Evolutionary conservation across 2,113 vertebrate species (phyloP).

Genomic region (Baryphthengus martii): DNA sequence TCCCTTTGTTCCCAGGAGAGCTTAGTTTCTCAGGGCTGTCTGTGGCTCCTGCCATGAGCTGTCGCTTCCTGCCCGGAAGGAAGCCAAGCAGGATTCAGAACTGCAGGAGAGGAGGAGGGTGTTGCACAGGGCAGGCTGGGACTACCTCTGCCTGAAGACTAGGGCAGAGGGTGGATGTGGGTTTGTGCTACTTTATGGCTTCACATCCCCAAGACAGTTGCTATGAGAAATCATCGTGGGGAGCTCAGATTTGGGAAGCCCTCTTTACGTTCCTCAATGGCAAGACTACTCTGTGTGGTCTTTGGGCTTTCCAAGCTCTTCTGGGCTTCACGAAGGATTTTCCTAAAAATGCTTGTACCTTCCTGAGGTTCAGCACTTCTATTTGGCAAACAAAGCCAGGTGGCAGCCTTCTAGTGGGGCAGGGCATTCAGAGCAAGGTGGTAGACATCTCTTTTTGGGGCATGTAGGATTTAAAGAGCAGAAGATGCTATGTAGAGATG

Average conservation of each 20-base stretch:
- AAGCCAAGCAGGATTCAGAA: neutral
- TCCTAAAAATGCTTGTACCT: neutral
- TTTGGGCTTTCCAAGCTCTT: neutral
- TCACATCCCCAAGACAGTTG: fast-evolving
- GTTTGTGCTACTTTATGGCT: neutral
- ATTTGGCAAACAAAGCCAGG: neutral
- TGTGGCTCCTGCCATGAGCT: neutral
- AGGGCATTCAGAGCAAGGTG: neutral
- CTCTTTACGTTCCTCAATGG: neutral
- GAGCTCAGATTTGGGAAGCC: neutral
- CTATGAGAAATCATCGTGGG: neutral
- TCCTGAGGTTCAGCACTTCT: neutral
- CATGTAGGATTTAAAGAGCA: neutral
- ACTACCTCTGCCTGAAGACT: neutral
- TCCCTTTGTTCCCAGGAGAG: neutral
- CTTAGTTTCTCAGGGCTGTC: neutral
- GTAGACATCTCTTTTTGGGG: neutral
- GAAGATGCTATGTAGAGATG: neutral
- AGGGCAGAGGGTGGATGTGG: neutral
- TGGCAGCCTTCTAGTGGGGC: neutral
- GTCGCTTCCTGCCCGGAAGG: neutral
- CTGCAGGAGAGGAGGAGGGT: neutral
- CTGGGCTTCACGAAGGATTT: neutral
- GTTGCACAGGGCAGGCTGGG: neutral
- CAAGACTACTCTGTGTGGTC: neutral